Base-by-base conservation (phyloP, 2,797 vertebrate genomes). In the Echiichthys vipera region DNA sequence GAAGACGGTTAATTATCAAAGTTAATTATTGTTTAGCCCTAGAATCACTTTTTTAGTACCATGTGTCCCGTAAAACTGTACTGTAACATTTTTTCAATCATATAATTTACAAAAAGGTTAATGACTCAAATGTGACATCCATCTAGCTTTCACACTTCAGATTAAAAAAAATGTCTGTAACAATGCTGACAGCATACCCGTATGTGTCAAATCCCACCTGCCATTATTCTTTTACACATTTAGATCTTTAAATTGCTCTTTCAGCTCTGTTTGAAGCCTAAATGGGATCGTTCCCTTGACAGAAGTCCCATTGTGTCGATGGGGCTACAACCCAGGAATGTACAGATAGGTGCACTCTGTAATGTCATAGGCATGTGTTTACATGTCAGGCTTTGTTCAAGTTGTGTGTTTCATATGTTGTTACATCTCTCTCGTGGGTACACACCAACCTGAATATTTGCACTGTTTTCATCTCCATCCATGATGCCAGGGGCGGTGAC, bases 301-400 rank as follows among this genome's bases (percentile, higher is more conserved):
- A 78, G 71, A 46, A 57, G 46, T 47, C 59, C 63, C 61, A 56
- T 63, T 80, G 68, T 78, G 68, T 73, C 34, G 7, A 37, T 22
- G 37, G 66, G 58, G 46, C 61, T 67, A 32, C 61, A 73, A 36
- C 64, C 39, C 25, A 85, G 72, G 84, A 88, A 88, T 88, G 81
- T 51, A 49, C 65, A 34, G 30, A 66, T 40, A 76, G 43, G 18
- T n/a, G 1, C 45, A 29, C 32, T 61, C 65, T 83, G 50, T 71
- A 71, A 80, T 78, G 63, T 66, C 67, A 12, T 8, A 46, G 71
- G 69, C 86, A 43, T 77, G 81, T 68, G 69, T 84, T 84, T 68
- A 78, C 77, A 79, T 0, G 80, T 36, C 69, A 72, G 43, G n/a
- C 47, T 61, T 66, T 70, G 61, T 67, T 86, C 63, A 59, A 65